Percentiles rank a stretch among this genome's conserved stretches.
These are phyloP conservation scores for Cheilosia variabilis DNA, from an alignment of 2,888 invertebrate species.

Conservation along the genomic window DNA sequence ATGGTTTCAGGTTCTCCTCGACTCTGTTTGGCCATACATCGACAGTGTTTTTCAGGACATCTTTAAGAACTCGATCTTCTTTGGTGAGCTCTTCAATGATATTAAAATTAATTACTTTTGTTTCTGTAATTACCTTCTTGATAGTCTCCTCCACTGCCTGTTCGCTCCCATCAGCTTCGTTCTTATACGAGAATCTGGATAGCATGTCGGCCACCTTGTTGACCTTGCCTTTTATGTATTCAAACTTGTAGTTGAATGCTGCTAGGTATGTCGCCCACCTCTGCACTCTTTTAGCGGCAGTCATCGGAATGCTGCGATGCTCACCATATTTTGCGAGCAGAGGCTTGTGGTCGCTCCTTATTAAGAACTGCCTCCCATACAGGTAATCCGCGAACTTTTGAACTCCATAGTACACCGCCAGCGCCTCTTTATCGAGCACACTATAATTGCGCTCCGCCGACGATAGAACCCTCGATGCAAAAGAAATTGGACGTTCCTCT, in stretches of 20 bases:
- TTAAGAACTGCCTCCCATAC: too few relatives aligned
- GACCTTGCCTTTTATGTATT: conserved; percentile 8
- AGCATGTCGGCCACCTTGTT: neutral
- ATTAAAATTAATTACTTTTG: too few relatives aligned
- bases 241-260: conserved; percentile 4
- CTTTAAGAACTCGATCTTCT: too few relatives aligned
- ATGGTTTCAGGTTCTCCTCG: conserved; percentile 2
- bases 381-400: too few relatives aligned
- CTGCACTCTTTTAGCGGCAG: neutral
- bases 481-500: too few relatives aligned
- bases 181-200: neutral
- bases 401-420: too few relatives aligned
- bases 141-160: neutral
- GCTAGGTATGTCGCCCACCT: neutral
- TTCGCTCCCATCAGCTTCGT: neutral
- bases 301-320: neutral
- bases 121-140: neutral
- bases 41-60: too few relatives aligned
- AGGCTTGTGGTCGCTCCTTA: too few relatives aligned
- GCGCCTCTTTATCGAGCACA: too few relatives aligned
- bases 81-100: too few relatives aligned
- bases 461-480: too few relatives aligned
- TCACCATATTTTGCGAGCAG: neutral
- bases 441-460: too few relatives aligned
- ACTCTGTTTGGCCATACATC: neutral